Conservation (phyloP, 2,888 invertebrate species). For the Drosophila meridionalis region DNA sequence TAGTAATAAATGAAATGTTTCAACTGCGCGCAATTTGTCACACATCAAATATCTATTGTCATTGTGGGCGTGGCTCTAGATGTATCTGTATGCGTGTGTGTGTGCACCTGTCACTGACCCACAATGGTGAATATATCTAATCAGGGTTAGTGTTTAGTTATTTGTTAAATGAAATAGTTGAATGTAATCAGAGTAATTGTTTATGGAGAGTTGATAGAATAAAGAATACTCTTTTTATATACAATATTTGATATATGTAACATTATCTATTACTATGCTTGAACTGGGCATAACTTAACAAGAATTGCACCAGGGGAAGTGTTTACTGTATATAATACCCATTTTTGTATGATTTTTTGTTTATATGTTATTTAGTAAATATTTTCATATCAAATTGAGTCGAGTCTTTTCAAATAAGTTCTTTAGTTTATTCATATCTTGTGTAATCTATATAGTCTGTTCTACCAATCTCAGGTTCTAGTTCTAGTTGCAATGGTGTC, state of each 20-base stretch:
- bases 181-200: background rate
- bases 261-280: too few relatives aligned
- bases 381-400: too few relatives aligned
- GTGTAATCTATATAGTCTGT: too few relatives aligned
- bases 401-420: too few relatives aligned
- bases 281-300: too few relatives aligned
- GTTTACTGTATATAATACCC: too few relatives aligned
- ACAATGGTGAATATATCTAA: constrained; percentile 16
- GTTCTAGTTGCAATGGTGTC: too few relatives aligned
- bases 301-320: too few relatives aligned
- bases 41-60: constrained; percentile 9
- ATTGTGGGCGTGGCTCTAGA: constrained; percentile 21
- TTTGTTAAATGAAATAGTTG: background rate
- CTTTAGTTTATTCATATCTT: too few relatives aligned
- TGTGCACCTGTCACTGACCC: constrained; percentile 56
- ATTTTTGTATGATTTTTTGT: too few relatives aligned
- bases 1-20: constrained; percentile 30
- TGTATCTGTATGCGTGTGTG: background rate
- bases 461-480: too few relatives aligned
- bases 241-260: background rate
- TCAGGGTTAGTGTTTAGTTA: background rate
- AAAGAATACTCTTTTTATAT: background rate
- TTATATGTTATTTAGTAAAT: too few relatives aligned
- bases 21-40: constrained; percentile 46
- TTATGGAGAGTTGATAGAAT: background rate